These are phyloP conservation scores for Oophaga pumilio DNA, from an alignment of 2,113 vertebrate species.

Conservation along the genomic window DNA sequence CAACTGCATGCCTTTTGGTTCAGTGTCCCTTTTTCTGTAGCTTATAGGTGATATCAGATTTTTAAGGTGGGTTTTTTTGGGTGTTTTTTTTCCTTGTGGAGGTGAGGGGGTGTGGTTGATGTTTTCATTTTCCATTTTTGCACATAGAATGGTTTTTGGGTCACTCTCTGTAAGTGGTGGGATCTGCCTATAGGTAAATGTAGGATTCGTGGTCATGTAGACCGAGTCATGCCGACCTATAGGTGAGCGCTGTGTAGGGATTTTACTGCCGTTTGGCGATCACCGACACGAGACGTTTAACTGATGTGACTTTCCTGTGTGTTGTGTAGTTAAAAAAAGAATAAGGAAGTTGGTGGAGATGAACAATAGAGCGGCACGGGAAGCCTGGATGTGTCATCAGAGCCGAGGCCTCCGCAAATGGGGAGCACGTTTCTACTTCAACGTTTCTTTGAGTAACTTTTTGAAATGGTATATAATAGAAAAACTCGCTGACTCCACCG, in stretches of 20 bases:
- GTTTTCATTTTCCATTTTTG: not conserved
- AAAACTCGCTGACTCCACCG: no score
- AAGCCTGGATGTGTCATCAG: constrained; percentile 22
- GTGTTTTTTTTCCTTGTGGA: not conserved
- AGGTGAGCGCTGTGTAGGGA: not conserved
- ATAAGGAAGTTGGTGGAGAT: constrained; percentile 42
- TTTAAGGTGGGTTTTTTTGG: no score
- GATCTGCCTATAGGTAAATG: not conserved
- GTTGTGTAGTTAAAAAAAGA: constrained; percentile 33
- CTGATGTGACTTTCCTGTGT: constrained; percentile 43
- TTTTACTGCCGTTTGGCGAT: not conserved
- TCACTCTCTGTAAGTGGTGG: not conserved
- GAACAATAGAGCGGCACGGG: constrained; percentile 38
- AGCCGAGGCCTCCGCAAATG: not conserved
- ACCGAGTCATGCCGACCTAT: not conserved
- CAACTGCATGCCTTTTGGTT: no score
- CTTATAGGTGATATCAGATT: no score
- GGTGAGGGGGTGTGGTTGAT: not conserved
- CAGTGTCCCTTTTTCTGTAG: no score
- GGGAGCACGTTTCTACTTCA: not conserved
- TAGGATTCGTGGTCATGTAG: not conserved
- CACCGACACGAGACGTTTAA: not conserved
- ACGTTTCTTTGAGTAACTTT: not conserved
- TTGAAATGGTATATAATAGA: no score
- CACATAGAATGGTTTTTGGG: not conserved